Conservation (phyloP, 1,140 invertebrate genomes). For the Macrostomum lignano region DNA sequence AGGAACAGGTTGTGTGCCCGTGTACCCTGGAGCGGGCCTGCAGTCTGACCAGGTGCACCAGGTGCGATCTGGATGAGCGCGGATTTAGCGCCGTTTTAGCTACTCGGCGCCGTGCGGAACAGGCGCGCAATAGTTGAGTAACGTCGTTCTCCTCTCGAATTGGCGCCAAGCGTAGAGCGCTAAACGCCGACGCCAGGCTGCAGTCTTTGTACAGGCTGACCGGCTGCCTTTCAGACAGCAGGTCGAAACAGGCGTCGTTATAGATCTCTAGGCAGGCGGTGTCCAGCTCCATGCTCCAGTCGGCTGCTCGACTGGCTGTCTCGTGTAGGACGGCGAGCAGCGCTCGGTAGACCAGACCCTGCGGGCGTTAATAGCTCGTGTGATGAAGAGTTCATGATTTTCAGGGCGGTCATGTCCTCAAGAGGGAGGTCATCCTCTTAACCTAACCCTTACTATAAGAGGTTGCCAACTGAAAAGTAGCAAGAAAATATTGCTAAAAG, state of each 20-base stretch:
- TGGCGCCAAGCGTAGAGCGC: background rate
- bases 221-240: background rate
- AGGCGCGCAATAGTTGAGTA: background rate
- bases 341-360: background rate
- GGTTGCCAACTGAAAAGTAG: too few species aligned
- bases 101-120: background rate
- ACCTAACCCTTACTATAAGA: too few species aligned
- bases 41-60: background rate
- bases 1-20: background rate
- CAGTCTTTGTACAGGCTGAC: background rate
- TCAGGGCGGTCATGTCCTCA: too few species aligned
- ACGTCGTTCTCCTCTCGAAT: background rate
- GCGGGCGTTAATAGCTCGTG: background rate
- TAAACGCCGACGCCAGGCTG: background rate
- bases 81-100: conserved; percentile 3
- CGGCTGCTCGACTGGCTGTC: background rate
- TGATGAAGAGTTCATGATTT: too few species aligned
- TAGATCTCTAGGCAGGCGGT: background rate
- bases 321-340: background rate
- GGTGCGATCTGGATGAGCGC: background rate
- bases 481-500: too few species aligned
- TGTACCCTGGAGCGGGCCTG: background rate
- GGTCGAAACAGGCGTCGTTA: conserved; percentile 1
- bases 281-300: background rate
- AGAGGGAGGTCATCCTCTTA: too few species aligned